Conservation (phyloP, 1,140 invertebrate species). For the Dendrolimus kikuchii region DNA sequence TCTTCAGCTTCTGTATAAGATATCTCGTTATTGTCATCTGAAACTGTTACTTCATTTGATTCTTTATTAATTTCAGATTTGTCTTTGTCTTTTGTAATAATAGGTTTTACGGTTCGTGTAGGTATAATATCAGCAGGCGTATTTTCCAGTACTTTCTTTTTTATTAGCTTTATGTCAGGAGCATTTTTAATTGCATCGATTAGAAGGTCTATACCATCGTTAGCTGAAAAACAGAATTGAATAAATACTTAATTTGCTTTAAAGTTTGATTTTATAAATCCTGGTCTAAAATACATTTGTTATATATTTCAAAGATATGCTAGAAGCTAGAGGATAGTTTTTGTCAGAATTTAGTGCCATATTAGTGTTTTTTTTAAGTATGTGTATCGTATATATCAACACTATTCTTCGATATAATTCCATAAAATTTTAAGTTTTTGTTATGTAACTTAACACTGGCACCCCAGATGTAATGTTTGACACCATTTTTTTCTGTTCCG, state of each 20-base stretch:
- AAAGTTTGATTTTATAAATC: neutral
- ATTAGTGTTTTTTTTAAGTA: neutral
- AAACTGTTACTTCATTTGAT: no score
- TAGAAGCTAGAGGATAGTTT: no score
- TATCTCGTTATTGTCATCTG: neutral
- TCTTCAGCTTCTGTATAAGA: neutral
- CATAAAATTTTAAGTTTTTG: no score
- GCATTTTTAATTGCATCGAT: conserved; percentile 54
- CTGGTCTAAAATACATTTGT: no score
- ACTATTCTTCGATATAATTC: no score
- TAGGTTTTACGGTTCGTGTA: neutral
- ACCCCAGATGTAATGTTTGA: no score
- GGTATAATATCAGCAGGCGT: conserved; percentile 1
- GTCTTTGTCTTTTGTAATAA: neutral
- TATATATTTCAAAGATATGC: no score
- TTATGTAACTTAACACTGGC: no score
- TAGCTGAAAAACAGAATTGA: conserved; percentile 29
- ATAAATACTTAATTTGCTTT: neutral
- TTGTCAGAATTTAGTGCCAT: no score
- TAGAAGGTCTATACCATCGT: conserved; percentile 53
- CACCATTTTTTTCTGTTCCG: no score
- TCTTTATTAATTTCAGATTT: neutral
- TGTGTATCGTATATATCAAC: neutral
- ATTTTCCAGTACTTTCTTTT: conserved; percentile 22
- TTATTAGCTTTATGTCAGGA: conserved; percentile 46